phyloP scores from a whole-genome alignment of 1,140 invertebrate genomes.

The Nephila pilipes region DNA sequence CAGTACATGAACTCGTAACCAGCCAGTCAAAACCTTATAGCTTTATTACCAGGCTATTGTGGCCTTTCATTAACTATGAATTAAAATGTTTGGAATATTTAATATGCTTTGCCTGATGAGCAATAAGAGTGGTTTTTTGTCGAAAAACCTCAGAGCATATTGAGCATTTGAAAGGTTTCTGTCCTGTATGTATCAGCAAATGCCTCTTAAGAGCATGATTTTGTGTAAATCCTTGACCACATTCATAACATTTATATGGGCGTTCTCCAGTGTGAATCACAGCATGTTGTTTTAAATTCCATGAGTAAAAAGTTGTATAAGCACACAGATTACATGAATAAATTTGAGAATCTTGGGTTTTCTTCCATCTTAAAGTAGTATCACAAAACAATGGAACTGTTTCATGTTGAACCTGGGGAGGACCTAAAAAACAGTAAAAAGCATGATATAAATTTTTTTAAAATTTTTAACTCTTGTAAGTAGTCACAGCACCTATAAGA shows the following conservation, averaged over 20 bases:
- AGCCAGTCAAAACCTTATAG: too few species aligned
- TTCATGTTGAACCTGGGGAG: neutral
- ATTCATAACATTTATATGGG: constrained; percentile 82
- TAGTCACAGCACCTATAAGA: too few species aligned
- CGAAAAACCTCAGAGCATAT: neutral
- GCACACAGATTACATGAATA: neutral
- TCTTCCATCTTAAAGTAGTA: neutral
- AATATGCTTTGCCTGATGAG: too few species aligned
- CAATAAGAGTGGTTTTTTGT: neutral
- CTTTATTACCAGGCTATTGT: too few species aligned
- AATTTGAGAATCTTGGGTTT: neutral
- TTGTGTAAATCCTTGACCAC: constrained; percentile 83
- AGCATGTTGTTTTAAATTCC: constrained; percentile 86
- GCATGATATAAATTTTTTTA: too few species aligned
- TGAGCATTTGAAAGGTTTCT: constrained; percentile 88
- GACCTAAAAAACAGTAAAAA: neutral
- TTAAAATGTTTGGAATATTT: too few species aligned
- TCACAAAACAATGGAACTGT: neutral
- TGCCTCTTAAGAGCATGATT: constrained; percentile 86
- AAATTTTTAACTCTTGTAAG: too few species aligned
- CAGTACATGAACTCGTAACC: too few species aligned
- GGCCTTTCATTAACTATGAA: too few species aligned
- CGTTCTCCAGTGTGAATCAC: constrained; percentile 80
- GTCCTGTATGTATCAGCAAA: constrained; percentile 87
- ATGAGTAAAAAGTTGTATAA: constrained; percentile 84